Conservation (phyloP, 2,113 vertebrate species). For the Scomber colias region DNA sequence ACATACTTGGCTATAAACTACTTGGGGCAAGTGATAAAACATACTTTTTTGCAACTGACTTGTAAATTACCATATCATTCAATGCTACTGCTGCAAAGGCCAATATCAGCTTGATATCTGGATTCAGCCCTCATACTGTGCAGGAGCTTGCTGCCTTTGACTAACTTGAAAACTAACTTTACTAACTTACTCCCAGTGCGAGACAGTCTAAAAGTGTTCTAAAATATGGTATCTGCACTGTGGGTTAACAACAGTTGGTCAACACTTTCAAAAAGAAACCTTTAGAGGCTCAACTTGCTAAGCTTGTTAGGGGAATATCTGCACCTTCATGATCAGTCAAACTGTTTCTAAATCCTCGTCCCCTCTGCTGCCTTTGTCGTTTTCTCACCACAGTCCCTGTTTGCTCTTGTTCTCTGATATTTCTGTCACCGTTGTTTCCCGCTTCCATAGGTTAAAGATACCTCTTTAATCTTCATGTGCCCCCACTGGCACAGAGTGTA, state of each 20-base stretch:
- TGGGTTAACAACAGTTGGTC: conserved; percentile 40
- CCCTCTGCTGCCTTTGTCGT: conserved; percentile 17
- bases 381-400: background rate
- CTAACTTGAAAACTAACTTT: conserved; percentile 11
- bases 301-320: conserved; percentile 65
- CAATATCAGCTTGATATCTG: background rate
- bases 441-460: conserved; percentile 52
- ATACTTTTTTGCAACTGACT: background rate
- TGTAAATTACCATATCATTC: conserved; percentile 24
- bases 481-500: conserved; percentile 30
- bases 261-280: conserved; percentile 48
- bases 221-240: background rate
- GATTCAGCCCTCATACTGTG: conserved; percentile 13
- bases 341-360: conserved; percentile 38
- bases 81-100: conserved; percentile 6
- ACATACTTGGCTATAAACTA: background rate
- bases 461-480: conserved; percentile 58
- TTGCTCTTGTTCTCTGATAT: conserved; percentile 35
- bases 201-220: conserved; percentile 15
- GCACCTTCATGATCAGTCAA: conserved; percentile 53
- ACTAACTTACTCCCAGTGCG: conserved; percentile 9
- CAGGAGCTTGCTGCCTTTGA: conserved; percentile 29
- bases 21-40: background rate
- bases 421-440: conserved; percentile 36
- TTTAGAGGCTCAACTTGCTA: conserved; percentile 19